Percentiles rank a stretch among this genome's conserved stretches.
Conservation (phyloP, 2,888 invertebrate genomes). For the Torymus texanus region DNA sequence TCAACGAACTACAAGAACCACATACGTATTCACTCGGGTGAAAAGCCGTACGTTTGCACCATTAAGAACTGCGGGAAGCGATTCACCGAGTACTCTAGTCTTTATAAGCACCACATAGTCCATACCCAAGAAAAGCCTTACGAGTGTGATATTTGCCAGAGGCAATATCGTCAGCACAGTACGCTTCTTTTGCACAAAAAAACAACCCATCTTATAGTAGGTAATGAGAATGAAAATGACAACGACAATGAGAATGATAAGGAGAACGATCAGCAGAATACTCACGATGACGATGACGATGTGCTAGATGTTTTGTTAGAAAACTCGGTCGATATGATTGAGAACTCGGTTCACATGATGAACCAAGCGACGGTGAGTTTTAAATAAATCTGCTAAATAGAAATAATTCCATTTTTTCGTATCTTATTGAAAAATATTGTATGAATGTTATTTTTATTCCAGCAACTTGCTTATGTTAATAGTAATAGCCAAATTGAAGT, state of each 20-base stretch:
- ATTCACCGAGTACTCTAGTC: constrained; percentile 83
- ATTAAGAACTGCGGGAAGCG: constrained; percentile 80
- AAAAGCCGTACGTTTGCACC: constrained; percentile 81
- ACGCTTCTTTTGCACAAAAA: constrained; percentile 80
- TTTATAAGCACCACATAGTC: constrained; percentile 80
- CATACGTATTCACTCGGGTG: constrained; percentile 82
- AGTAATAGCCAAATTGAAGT: constrained; percentile 63
- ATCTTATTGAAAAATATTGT: constrained; percentile 1
- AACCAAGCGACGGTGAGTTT: constrained; percentile 7
- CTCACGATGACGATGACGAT: constrained; percentile 30
- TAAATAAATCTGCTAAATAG: too few relatives aligned
- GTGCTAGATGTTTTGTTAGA: constrained; percentile 54
- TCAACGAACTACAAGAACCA: constrained; percentile 84
- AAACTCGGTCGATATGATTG: constrained; percentile 52
- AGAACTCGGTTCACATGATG: constrained; percentile 53
- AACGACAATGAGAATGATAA: background rate
- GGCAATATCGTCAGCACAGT: constrained; percentile 79
- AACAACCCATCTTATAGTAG: constrained; percentile 76
- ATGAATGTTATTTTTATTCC: constrained; percentile 9
- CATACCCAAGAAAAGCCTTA: constrained; percentile 80
- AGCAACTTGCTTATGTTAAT: constrained; percentile 52
- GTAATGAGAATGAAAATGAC: constrained; percentile 19
- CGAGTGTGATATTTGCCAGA: constrained; percentile 78
- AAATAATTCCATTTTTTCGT: too few relatives aligned
- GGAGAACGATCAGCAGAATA: background rate